These are phyloP conservation scores for Hippolais icterina DNA, from an alignment of 2,113 vertebrate genomes.

Conservation along the genomic window DNA sequence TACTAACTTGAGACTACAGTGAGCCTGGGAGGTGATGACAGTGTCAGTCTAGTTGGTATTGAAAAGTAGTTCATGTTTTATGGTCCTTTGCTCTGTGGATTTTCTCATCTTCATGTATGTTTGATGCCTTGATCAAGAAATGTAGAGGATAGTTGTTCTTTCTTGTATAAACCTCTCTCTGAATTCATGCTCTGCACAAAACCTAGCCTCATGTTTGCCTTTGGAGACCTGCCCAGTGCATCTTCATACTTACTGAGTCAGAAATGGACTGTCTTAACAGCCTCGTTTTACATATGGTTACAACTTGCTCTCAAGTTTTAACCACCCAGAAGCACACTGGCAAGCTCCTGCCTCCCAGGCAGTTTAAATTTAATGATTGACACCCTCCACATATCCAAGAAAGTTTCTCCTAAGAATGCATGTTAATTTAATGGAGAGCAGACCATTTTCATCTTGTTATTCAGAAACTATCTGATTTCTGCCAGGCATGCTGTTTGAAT, in stretches of 20 bases:
- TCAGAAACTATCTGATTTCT: slow-evolving; percentile 43
- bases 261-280: slow-evolving; percentile 51
- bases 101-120: slow-evolving; percentile 4
- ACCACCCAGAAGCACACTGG: slow-evolving; percentile 42
- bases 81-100: neutral
- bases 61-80: slow-evolving; percentile 7
- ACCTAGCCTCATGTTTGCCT: neutral
- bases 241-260: slow-evolving; percentile 32
- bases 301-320: slow-evolving; percentile 43
- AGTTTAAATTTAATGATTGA: slow-evolving; percentile 60
- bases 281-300: slow-evolving; percentile 28
- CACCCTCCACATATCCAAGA: slow-evolving; percentile 25
- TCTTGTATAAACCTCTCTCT: neutral
- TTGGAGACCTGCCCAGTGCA: slow-evolving; percentile 46
- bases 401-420: slow-evolving; percentile 53
- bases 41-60: neutral
- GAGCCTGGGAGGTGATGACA: neutral
- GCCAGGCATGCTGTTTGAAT: slow-evolving; percentile 40
- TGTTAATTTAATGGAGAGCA: slow-evolving; percentile 61
- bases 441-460: slow-evolving; percentile 46
- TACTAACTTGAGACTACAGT: neutral
- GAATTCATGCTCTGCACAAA: slow-evolving; percentile 11
- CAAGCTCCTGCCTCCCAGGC: slow-evolving; percentile 53
- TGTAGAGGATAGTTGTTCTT: neutral
- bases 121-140: neutral